These are phyloP conservation scores for Venustaconcha ellipsiformis DNA, from an alignment of 1,140 invertebrate genomes.

Conservation along the genomic window DNA sequence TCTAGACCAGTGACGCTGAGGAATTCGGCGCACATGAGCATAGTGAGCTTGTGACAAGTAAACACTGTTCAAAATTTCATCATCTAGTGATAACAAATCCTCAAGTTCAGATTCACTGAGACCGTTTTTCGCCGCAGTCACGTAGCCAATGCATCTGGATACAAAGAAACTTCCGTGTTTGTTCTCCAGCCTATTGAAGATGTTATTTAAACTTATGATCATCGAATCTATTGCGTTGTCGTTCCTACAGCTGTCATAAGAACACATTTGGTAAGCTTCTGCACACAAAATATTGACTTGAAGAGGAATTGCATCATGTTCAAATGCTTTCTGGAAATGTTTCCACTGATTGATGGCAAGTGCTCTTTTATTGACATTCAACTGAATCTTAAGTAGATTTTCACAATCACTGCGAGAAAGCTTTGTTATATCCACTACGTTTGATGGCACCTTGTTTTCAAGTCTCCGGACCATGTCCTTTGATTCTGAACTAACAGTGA, in stretches of 20 bases:
- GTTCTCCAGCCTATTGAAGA: conserved; percentile 55
- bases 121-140: conserved; percentile 54
- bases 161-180: conserved; percentile 50
- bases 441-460: conserved; percentile 40
- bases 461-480: conserved; percentile 43
- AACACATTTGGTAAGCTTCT: conserved; percentile 41
- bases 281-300: conserved; percentile 46
- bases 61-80: conserved; percentile 54
- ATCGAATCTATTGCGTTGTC: conserved; percentile 32
- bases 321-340: conserved; percentile 49
- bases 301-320: conserved; percentile 40
- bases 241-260: conserved; percentile 40
- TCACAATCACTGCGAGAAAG: conserved; percentile 48
- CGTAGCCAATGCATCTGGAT: conserved; percentile 71
- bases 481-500: conserved; percentile 50
- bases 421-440: conserved; percentile 42
- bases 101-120: conserved; percentile 61
- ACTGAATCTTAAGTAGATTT: conserved; percentile 40
- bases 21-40: conserved; percentile 49
- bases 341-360: conserved; percentile 69
- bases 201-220: conserved; percentile 34
- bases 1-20: conserved; percentile 43
- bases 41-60: conserved; percentile 30
- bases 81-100: conserved; percentile 63
- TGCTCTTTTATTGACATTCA: conserved; percentile 73